Evolutionary conservation across 2,888 invertebrate species (phyloP).

Genomic region (Hyposoter didymator): DNA sequence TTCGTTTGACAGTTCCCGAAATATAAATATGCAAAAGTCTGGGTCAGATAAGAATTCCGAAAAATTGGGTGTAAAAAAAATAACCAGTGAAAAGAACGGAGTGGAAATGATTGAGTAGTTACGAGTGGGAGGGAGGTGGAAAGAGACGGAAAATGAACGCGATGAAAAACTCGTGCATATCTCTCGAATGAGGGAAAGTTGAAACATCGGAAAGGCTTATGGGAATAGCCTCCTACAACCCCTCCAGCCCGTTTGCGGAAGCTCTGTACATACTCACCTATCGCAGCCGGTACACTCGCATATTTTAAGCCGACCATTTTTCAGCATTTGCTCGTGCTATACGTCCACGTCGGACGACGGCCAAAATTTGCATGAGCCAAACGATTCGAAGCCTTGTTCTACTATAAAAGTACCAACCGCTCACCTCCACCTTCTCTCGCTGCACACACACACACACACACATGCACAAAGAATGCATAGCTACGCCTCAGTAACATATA

Average conservation of each 20-base stretch:
- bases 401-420: slow-evolving; percentile 63
- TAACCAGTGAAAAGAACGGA: background rate
- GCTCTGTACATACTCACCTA: slow-evolving; percentile 77
- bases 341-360: slow-evolving; percentile 77
- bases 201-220: slow-evolving; percentile 76
- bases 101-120: background rate
- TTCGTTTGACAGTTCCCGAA: too few species aligned
- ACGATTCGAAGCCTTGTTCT: slow-evolving; percentile 69
- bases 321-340: slow-evolving; percentile 82
- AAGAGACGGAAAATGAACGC: slow-evolving; percentile 48
- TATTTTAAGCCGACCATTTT: slow-evolving; percentile 84
- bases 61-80: slow-evolving; percentile 43
- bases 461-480: background rate
- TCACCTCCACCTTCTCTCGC: slow-evolving; percentile 13
- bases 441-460: background rate
- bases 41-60: slow-evolving; percentile 26
- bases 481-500: background rate
- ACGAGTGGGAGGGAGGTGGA: background rate
- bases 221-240: slow-evolving; percentile 62
- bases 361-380: slow-evolving; percentile 82
- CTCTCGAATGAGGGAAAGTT: slow-evolving; percentile 72
- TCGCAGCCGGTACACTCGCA: slow-evolving; percentile 82
- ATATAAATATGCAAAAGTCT: slow-evolving; percentile 20
- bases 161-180: slow-evolving; percentile 65
- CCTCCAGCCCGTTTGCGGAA: slow-evolving; percentile 62